phyloP scores from a whole-genome alignment of 2,113 vertebrate species.

The Mustelus asterias region DNA sequence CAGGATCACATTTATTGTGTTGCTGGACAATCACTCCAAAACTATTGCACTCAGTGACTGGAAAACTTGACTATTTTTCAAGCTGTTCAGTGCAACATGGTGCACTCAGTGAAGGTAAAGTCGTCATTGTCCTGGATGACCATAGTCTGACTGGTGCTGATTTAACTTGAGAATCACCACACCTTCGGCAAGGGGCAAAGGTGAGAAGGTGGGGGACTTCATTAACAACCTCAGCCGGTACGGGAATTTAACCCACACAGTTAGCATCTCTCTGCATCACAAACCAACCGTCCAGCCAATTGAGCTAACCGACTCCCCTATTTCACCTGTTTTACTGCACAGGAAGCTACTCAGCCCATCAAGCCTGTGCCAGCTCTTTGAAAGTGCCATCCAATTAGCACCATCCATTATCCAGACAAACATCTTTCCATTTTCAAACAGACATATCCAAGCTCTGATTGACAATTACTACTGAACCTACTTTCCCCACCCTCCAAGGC shows the following conservation, averaged over 20 bases:
- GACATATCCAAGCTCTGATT: neutral
- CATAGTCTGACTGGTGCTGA: too few relatives aligned
- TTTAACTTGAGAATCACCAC: too few relatives aligned
- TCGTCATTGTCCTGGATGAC: too few relatives aligned
- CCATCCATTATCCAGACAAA: neutral
- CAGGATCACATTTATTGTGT: neutral
- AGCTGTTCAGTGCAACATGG: neutral
- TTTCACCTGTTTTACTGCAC: neutral
- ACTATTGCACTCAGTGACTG: neutral
- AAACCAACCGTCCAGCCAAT: too few relatives aligned
- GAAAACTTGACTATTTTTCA: neutral
- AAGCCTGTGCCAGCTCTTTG: neutral
- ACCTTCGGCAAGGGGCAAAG: too few relatives aligned
- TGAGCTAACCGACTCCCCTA: too few relatives aligned
- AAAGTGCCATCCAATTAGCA: neutral
- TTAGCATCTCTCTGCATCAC: too few relatives aligned
- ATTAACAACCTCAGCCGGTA: too few relatives aligned
- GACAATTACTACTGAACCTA: neutral
- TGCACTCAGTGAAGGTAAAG: neutral
- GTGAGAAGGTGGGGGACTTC: too few relatives aligned
- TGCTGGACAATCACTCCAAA: neutral
- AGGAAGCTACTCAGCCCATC: neutral
- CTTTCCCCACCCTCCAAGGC: too few relatives aligned
- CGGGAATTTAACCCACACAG: too few relatives aligned
- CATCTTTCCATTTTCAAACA: neutral